Evolutionary conservation across 2,113 vertebrate species (phyloP).

Genomic region (Abramis brama): DNA sequence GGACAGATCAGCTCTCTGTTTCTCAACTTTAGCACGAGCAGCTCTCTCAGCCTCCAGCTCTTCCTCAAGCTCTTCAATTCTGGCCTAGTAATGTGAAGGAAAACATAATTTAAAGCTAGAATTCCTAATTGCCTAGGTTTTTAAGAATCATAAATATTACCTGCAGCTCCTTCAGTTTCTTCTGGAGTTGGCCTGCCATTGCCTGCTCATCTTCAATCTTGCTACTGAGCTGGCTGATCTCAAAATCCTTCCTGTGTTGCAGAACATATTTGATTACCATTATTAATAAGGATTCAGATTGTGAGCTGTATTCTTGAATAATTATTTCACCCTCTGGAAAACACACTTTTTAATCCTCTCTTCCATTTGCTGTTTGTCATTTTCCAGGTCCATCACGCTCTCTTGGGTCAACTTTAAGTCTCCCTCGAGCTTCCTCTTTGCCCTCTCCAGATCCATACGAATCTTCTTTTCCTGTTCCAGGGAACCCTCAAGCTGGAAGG

Average conservation of each 20-base stretch:
- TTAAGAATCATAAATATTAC: slow-evolving; percentile 60
- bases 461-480: slow-evolving; percentile 79
- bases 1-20: slow-evolving; percentile 81
- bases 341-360: slow-evolving; percentile 75
- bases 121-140: no score
- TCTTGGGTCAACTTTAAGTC: slow-evolving; percentile 78
- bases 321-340: neutral
- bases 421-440: slow-evolving; percentile 77
- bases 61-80: slow-evolving; percentile 84
- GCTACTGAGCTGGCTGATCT: slow-evolving; percentile 80
- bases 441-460: slow-evolving; percentile 78
- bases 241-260: slow-evolving; percentile 81
- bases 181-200: slow-evolving; percentile 81
- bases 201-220: slow-evolving; percentile 88
- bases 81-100: slow-evolving; percentile 64
- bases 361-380: slow-evolving; percentile 77
- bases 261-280: neutral
- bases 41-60: slow-evolving; percentile 82
- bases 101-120: neutral
- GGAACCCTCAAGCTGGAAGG: slow-evolving; percentile 73
- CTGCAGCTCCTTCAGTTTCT: slow-evolving; percentile 90
- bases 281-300: neutral
- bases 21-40: slow-evolving; percentile 81
- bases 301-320: neutral
- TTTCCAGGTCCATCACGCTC: slow-evolving; percentile 78